Evolutionary conservation across 1,140 invertebrate species (phyloP).

Genomic region (Bombus pascuorum): DNA sequence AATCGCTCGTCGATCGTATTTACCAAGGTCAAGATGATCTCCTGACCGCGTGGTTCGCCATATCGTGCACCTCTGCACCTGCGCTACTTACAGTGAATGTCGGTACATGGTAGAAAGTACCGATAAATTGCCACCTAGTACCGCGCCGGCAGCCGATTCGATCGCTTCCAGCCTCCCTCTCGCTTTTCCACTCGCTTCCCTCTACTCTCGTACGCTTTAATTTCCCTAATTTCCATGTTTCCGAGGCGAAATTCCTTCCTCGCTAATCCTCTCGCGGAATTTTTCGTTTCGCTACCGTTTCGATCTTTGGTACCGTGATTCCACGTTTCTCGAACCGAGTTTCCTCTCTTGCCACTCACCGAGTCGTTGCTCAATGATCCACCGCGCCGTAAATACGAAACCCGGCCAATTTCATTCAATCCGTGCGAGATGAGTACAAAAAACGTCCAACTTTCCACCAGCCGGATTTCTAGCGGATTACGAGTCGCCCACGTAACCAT

Average conservation of each 20-base stretch:
- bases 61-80: conserved; percentile 24
- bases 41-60: conserved; percentile 4
- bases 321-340: not conserved
- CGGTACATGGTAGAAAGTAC: conserved; percentile 47
- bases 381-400: not conserved
- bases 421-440: not conserved
- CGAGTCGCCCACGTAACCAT: not conserved
- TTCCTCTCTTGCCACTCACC: not conserved
- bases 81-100: conserved; percentile 47
- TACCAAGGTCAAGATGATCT: conserved; percentile 59
- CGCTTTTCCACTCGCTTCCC: not conserved
- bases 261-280: not conserved
- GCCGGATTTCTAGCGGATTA: not conserved
- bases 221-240: not conserved
- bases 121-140: conserved; percentile 58
- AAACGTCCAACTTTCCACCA: not conserved
- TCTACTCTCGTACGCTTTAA: not conserved
- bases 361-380: not conserved
- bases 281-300: not conserved
- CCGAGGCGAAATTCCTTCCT: not conserved
- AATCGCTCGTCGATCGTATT: conserved; percentile 39
- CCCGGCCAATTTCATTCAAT: conserved; percentile 1
- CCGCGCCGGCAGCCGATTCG: conserved; percentile 37
- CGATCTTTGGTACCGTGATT: conserved; percentile 1
- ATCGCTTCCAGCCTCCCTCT: conserved; percentile 12